Conservation (phyloP, 2,113 vertebrate genomes). For the Bubo blakistoni region DNA sequence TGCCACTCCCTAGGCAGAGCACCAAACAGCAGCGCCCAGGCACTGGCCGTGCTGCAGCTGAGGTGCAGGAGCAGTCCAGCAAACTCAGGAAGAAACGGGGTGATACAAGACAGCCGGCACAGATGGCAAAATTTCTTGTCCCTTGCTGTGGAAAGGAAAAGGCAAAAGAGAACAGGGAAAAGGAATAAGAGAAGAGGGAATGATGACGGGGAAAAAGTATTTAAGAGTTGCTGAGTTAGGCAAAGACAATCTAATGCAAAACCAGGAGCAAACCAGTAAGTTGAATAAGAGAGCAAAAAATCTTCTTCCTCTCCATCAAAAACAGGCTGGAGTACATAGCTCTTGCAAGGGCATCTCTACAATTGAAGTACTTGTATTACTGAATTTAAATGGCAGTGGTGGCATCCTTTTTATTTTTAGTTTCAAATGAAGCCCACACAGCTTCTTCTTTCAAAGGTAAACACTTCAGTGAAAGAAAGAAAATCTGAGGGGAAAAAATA, state of each 20-base stretch:
- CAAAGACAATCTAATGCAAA: not conserved
- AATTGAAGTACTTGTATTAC: not conserved
- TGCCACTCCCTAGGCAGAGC: rapidly evolving
- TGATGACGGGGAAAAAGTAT: not conserved
- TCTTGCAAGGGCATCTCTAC: not conserved
- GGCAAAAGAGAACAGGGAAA: not conserved
- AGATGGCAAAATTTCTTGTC: not conserved
- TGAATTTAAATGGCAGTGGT: not conserved
- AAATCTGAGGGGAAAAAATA: not conserved
- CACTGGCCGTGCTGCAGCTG: not conserved
- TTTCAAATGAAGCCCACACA: not conserved
- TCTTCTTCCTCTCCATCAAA: not conserved
- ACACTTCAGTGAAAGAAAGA: not conserved
- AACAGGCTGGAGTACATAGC: not conserved
- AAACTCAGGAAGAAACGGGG: not conserved
- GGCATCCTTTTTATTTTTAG: not conserved
- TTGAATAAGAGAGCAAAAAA: not conserved
- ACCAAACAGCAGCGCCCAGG: not conserved
- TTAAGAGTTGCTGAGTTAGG: not conserved
- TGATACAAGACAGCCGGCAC: not conserved
- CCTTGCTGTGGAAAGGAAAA: not conserved
- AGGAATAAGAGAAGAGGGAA: not conserved
- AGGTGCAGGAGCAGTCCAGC: not conserved
- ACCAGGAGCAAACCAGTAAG: not conserved
- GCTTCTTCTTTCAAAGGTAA: slow-evolving; percentile 10